Conservation (phyloP, 53 echinoderm and acorn worm species). For the Holothuria leucospilota region DNA sequence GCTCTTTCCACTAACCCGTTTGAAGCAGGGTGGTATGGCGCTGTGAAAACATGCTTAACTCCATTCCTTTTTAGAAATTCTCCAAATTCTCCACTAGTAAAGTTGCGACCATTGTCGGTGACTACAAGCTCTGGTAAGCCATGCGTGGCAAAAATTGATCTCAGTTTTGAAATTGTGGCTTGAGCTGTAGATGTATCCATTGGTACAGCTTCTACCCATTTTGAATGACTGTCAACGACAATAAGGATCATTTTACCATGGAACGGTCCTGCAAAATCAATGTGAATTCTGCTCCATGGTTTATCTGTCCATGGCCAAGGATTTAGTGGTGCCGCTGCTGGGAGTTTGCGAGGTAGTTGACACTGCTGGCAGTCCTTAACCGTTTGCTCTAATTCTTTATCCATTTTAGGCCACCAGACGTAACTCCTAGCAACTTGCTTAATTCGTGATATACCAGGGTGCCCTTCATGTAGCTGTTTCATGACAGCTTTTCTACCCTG, state of each 20-base stretch:
- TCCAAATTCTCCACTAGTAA: constrained; percentile 30
- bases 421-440: constrained; percentile 49
- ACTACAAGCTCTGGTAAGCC: no score
- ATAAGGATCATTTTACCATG: constrained; percentile 7
- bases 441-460: constrained; percentile 56
- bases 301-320: constrained; percentile 61
- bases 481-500: constrained; percentile 47
- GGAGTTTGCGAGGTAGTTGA: constrained; percentile 47
- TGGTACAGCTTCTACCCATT: constrained; percentile 53
- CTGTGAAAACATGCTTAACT: no score
- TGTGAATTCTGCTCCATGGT: constrained; percentile 62
- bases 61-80: background rate
- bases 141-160: no score
- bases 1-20: no score
- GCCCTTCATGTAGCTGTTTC: constrained; percentile 57
- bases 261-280: constrained; percentile 46
- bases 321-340: constrained; percentile 49
- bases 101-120: no score
- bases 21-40: no score
- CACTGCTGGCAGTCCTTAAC: background rate
- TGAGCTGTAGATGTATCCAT: no score
- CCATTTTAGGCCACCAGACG: constrained; percentile 63
- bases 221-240: constrained; percentile 63
- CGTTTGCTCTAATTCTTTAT: constrained; percentile 42
- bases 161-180: no score